These are phyloP conservation scores for Pan troglodytes DNA, from an alignment of 2,113 vertebrate species.

Conservation along the genomic window NHGRI_mPanTro3-v2.1_pri NC_086015.1:105349001-105349500, in stretches of 20 bases:
- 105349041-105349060: slow-evolving; percentile 37
- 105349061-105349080: slow-evolving; percentile 44
- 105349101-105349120: slow-evolving; percentile 5
- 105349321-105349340: background rate
- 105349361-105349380: background rate
- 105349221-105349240: background rate
- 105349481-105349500: background rate
- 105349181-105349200: slow-evolving; percentile 15
- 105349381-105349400: background rate
- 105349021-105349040: slow-evolving; percentile 14
- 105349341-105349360: background rate
- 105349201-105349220: background rate
- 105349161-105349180: slow-evolving; percentile 51
- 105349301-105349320: background rate
- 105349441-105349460: background rate
- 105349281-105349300: slow-evolving; percentile 2
- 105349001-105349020: slow-evolving; percentile 4
- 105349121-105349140: slow-evolving; percentile 50
- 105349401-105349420: background rate
- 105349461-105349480: background rate
- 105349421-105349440: background rate
- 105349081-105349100: background rate
- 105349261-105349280: background rate
- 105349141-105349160: slow-evolving; percentile 63
- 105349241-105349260: background rate